phyloP scores from a whole-genome alignment of 92 coral and sea anemone genomes.

The Siderastrea siderea region DNA sequence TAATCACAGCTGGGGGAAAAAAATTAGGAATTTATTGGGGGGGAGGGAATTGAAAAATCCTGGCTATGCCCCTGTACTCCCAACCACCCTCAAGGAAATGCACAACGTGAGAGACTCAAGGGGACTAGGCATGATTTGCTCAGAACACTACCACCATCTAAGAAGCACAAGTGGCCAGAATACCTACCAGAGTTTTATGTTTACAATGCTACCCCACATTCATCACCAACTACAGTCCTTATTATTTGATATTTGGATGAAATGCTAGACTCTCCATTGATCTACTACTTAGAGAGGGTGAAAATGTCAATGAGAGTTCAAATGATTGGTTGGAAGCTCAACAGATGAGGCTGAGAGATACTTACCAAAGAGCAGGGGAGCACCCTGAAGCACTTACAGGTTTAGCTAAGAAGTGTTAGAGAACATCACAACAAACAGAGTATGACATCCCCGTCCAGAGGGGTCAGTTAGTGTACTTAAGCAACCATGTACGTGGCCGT shows the following conservation, averaged over 20 bases:
- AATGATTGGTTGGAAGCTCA: slow-evolving; percentile 35
- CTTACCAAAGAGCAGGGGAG: slow-evolving; percentile 79
- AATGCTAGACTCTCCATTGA: slow-evolving; percentile 61
- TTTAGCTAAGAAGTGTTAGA: slow-evolving; percentile 21
- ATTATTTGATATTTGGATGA: slow-evolving; percentile 65
- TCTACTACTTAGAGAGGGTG: slow-evolving; percentile 38
- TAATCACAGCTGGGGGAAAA: too few relatives aligned
- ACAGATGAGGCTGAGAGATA: slow-evolving; percentile 56
- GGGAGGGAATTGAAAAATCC: too few relatives aligned
- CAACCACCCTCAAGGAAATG: slow-evolving; percentile 76
- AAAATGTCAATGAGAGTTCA: not conserved
- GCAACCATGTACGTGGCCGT: slow-evolving; percentile 47
- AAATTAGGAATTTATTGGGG: too few relatives aligned
- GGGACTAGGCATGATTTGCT: slow-evolving; percentile 70
- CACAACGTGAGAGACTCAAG: slow-evolving; percentile 66
- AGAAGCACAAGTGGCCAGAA: slow-evolving; percentile 73
- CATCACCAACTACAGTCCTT: slow-evolving; percentile 70
- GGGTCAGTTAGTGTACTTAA: slow-evolving; percentile 36
- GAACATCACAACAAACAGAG: slow-evolving; percentile 31
- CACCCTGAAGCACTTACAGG: slow-evolving; percentile 37
- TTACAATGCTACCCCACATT: slow-evolving; percentile 81
- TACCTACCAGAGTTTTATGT: slow-evolving; percentile 71
- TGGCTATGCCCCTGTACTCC: too few relatives aligned
- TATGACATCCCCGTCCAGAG: slow-evolving; percentile 25
- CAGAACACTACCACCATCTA: slow-evolving; percentile 39